A percentile compares a stretch with the other conserved stretches of the same genome.
Conservation (phyloP, 1,140 invertebrate species). For the Choristoneura fumiferana region DNA sequence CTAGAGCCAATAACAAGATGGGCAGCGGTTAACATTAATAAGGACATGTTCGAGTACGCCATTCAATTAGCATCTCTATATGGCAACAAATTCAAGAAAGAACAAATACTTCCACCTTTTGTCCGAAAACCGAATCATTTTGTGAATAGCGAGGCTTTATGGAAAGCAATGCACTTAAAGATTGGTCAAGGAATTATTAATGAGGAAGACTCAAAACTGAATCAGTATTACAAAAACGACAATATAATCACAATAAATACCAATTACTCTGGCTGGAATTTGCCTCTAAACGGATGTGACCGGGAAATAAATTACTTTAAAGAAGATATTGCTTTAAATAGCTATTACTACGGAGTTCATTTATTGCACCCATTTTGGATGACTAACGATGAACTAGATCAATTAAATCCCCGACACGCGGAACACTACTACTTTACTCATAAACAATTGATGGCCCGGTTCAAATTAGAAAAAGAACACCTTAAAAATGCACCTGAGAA, state of each 20-base stretch:
- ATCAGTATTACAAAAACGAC: conserved; percentile 46
- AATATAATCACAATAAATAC: conserved; percentile 59
- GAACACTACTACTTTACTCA: conserved; percentile 80
- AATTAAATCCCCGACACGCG: conserved; percentile 80
- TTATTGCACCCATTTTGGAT: conserved; percentile 84
- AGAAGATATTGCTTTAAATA: conserved; percentile 85
- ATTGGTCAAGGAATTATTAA: conserved; percentile 42
- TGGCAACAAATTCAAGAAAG: conserved; percentile 22
- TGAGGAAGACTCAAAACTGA: conserved; percentile 36
- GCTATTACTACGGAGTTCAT: conserved; percentile 86
- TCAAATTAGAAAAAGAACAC: conserved; percentile 82
- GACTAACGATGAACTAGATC: conserved; percentile 75
- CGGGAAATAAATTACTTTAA: conserved; percentile 85
- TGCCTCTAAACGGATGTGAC: conserved; percentile 76
- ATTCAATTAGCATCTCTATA: conserved; percentile 39
- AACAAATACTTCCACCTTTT: conserved; percentile 48
- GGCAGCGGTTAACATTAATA: conserved; percentile 48
- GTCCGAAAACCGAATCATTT: conserved; percentile 59
- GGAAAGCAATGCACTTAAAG: conserved; percentile 52
- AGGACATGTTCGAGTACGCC: conserved; percentile 54
- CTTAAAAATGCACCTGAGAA: background rate
- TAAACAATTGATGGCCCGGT: conserved; percentile 81
- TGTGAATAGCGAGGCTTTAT: conserved; percentile 57
- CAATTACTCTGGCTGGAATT: conserved; percentile 80
- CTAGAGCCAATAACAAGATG: conserved; percentile 39